Conservation (phyloP, 1,140 invertebrate genomes). For the Chironomus striatipennis region DNA sequence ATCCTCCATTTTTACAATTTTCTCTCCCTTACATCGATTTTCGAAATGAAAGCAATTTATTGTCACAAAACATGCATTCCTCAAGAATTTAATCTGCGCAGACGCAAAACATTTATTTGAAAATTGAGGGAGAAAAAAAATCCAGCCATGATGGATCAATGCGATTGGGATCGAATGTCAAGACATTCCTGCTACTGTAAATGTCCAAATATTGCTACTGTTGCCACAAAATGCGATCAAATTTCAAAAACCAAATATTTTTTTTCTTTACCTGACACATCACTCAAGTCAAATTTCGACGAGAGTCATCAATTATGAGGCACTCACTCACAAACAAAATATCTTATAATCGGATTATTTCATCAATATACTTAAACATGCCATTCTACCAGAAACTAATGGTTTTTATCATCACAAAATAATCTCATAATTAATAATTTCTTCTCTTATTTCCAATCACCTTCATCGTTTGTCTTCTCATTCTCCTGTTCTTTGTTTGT, state of each 20-base stretch:
- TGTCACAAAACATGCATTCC: no score
- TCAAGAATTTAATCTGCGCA: neutral
- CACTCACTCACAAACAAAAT: slow-evolving; percentile 9
- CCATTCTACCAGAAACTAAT: slow-evolving; percentile 3
- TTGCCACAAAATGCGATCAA: no score
- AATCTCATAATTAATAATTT: slow-evolving; percentile 20
- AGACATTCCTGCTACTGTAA: neutral
- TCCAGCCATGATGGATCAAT: neutral
- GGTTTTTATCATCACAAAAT: slow-evolving; percentile 15
- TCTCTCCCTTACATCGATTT: no score
- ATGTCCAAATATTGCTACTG: neutral
- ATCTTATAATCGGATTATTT: slow-evolving; percentile 21
- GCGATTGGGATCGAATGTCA: no score
- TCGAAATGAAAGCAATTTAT: no score
- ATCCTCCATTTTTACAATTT: no score
- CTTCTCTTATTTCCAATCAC: slow-evolving; percentile 4
- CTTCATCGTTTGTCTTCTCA: neutral
- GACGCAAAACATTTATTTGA: no score
- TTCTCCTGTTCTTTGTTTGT: neutral
- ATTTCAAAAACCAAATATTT: no score
- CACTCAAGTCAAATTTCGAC: neutral
- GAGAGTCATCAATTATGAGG: neutral
- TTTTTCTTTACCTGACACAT: no score
- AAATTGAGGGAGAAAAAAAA: neutral
- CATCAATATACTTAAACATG: slow-evolving; percentile 14